Evolutionary conservation across 2,113 vertebrate species (phyloP).

Genomic region (Pluvialis apricaria): DNA sequence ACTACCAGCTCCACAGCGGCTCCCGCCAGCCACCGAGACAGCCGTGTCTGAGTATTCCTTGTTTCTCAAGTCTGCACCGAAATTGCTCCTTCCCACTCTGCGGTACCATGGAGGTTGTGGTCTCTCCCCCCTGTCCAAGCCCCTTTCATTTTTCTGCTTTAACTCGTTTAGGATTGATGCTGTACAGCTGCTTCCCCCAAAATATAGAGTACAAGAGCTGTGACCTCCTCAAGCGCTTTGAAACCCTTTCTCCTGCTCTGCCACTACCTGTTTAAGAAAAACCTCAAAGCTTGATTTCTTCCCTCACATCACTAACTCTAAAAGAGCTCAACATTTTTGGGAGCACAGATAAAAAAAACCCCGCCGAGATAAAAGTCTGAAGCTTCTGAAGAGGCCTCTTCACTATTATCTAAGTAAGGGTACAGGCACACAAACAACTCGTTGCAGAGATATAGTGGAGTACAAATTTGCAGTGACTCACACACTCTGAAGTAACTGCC

Average conservation of each 20-base stretch:
- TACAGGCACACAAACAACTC: constrained; percentile 31
- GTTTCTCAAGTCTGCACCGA: neutral
- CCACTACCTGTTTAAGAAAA: constrained; percentile 20
- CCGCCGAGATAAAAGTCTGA: constrained; percentile 14
- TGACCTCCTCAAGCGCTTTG: constrained; percentile 21
- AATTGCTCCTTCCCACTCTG: neutral
- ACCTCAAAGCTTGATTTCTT: constrained; percentile 41
- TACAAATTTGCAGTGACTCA: constrained; percentile 45
- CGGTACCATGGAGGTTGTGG: neutral
- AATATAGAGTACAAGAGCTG: constrained; percentile 4
- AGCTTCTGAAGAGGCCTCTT: constrained; percentile 33
- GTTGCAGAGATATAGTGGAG: neutral
- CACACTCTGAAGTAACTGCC: neutral
- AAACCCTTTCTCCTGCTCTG: neutral
- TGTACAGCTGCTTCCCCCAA: neutral
- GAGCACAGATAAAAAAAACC: neutral
- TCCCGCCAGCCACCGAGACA: neutral
- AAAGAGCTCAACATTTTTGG: neutral
- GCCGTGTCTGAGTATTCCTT: neutral
- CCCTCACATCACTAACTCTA: constrained; percentile 14
- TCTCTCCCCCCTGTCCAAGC: neutral
- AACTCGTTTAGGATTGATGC: neutral
- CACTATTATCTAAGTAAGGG: neutral
- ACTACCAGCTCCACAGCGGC: neutral
- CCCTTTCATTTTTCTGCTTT: neutral